phyloP scores from a whole-genome alignment of 2,888 invertebrate species.

The Clusia tigrina region DNA sequence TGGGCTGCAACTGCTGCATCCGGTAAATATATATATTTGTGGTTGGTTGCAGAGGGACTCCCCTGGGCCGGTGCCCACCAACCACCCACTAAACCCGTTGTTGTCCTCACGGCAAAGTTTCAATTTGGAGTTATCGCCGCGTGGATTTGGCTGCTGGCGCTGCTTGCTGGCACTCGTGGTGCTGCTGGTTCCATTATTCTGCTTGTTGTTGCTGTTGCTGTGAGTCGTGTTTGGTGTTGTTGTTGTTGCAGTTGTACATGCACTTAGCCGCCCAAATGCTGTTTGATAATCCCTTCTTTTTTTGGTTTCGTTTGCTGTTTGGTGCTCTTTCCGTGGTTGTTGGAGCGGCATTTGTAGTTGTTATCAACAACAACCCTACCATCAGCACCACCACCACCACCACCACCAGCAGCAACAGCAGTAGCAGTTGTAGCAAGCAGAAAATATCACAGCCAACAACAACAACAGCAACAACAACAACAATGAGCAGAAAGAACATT shows the following conservation, averaged over 20 bases:
- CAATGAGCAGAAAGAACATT: background rate
- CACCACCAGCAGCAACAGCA: too few relatives aligned
- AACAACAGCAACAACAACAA: conserved; percentile 4
- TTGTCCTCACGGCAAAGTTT: conserved; percentile 9
- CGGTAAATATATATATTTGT: background rate
- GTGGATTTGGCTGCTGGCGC: conserved; percentile 11
- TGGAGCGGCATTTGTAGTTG: background rate
- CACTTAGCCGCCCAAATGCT: conserved; percentile 3
- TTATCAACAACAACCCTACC: conserved; percentile 4
- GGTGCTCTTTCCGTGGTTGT: background rate
- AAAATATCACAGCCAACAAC: background rate
- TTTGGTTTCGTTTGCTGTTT: background rate
- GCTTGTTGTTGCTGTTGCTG: too few relatives aligned
- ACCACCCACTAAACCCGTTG: background rate
- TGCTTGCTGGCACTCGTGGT: too few relatives aligned
- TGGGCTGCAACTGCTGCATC: background rate
- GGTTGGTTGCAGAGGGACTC: background rate
- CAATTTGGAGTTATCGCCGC: conserved; percentile 26
- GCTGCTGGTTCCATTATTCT: too few relatives aligned
- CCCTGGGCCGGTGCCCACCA: background rate
- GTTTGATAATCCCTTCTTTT: background rate
- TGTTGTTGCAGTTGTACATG: background rate
- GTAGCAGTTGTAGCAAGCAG: background rate
- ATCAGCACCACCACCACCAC: too few relatives aligned
- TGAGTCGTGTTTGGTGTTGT: too few relatives aligned